Conservation (phyloP, 2,113 vertebrate species). For the Ia io region DNA sequence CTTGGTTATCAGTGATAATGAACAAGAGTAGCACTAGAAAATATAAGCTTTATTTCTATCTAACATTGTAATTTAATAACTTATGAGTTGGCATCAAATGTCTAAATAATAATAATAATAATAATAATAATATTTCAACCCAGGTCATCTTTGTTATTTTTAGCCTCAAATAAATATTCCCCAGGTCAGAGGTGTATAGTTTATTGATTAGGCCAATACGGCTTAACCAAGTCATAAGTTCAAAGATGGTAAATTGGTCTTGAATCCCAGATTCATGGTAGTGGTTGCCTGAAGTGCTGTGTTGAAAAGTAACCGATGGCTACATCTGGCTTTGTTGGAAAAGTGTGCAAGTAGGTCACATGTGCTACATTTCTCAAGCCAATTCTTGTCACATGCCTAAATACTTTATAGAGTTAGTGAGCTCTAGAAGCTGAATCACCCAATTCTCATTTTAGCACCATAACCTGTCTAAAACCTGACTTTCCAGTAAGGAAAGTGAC, state of each 20-base stretch:
- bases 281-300: not conserved
- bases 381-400: not conserved
- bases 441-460: not conserved
- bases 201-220: not conserved
- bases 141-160: not conserved
- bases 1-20: not conserved
- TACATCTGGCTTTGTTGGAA: not conserved
- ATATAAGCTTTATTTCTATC: not conserved
- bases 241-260: not conserved
- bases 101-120: not conserved
- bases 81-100: not conserved
- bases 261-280: not conserved
- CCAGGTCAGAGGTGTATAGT: not conserved
- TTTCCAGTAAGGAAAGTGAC: not conserved
- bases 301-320: not conserved
- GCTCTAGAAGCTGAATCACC: not conserved
- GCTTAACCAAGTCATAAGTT: constrained; percentile 29
- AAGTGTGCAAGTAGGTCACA: not conserved
- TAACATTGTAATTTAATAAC: not conserved
- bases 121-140: not conserved
- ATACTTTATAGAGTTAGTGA: not conserved
- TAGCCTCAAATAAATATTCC: not conserved
- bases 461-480: not conserved
- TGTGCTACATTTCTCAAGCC: not conserved
- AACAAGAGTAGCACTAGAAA: not conserved